These are phyloP conservation scores for Drosophila flavopinicola DNA, from an alignment of 2,888 invertebrate genomes.

Conservation along the genomic window DNA sequence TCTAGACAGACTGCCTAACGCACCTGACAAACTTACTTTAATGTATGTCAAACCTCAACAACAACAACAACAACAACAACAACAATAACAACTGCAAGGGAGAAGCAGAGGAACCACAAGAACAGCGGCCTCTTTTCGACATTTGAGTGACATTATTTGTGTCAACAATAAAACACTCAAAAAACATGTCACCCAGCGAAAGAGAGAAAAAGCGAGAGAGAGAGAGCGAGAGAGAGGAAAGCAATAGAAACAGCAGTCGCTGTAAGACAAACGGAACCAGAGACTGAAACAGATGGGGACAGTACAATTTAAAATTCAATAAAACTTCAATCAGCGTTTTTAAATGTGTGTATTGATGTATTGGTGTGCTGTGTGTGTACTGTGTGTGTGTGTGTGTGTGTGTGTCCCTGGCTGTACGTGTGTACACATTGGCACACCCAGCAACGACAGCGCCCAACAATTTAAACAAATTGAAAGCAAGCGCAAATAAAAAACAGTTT, in stretches of 20 bases:
- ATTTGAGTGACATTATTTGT: conserved; percentile 79
- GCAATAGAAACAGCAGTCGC: conserved; percentile 30
- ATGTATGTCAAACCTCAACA: conserved; percentile 72
- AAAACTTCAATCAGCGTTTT: conserved; percentile 77
- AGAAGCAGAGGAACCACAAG: conserved; percentile 17
- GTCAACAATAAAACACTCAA: conserved; percentile 78
- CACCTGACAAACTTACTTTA: conserved; percentile 75
- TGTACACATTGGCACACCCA: conserved; percentile 57
- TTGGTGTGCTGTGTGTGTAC: conserved; percentile 9
- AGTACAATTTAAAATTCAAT: conserved; percentile 74
- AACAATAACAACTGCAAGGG: conserved; percentile 22
- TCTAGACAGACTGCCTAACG: conserved; percentile 47
- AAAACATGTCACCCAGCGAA: conserved; percentile 42
- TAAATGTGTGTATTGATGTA: conserved; percentile 43
- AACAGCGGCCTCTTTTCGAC: conserved; percentile 72
- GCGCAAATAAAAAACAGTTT: conserved; percentile 80
- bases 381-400: conserved; percentile 23
- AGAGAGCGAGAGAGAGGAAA: conserved; percentile 10
- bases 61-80: conserved; percentile 24
- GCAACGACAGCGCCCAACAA: conserved; percentile 73
- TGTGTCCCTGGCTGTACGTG: conserved; percentile 40
- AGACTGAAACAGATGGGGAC: conserved; percentile 38
- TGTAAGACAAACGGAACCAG: conserved; percentile 20
- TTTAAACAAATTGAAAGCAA: conserved; percentile 80
- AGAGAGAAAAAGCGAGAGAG: conserved; percentile 3